These are phyloP conservation scores for Leptinotarsa juncta DNA, from an alignment of 2,888 invertebrate genomes.

Conservation along the genomic window DNA sequence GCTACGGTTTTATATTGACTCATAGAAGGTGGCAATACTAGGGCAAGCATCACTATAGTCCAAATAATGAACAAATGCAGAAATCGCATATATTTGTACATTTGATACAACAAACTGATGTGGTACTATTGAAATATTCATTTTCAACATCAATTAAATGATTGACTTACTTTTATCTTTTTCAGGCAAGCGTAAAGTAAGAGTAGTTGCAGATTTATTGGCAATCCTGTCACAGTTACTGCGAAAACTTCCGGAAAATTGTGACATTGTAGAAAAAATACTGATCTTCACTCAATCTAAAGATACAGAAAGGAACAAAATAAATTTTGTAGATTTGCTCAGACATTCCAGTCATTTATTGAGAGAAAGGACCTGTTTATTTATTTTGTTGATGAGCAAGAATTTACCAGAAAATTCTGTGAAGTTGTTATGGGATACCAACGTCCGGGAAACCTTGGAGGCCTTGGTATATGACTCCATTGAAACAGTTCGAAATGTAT, in stretches of 20 bases:
- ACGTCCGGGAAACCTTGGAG: constrained; percentile 72
- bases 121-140: background rate
- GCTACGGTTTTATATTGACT: too few species aligned
- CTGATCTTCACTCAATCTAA: constrained; percentile 67
- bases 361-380: constrained; percentile 75
- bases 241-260: constrained; percentile 80
- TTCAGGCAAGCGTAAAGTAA: constrained; percentile 69
- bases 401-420: constrained; percentile 74
- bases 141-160: background rate
- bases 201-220: constrained; percentile 77
- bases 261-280: constrained; percentile 80
- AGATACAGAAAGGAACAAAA: constrained; percentile 54
- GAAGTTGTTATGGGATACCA: constrained; percentile 72
- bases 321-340: constrained; percentile 70
- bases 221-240: constrained; percentile 81
- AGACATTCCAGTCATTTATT: constrained; percentile 71
- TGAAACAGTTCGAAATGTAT: constrained; percentile 71
- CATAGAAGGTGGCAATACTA: too few species aligned
- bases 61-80: too few species aligned
- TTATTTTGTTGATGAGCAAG: constrained; percentile 77
- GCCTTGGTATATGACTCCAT: constrained; percentile 73
- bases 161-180: constrained; percentile 32
- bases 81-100: too few species aligned
- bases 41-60: too few species aligned
- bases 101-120: too few species aligned